A percentile compares a stretch with the other conserved stretches of the same genome.
Conservation (phyloP, 2,113 vertebrate species). For the Sterna hirundo region DNA sequence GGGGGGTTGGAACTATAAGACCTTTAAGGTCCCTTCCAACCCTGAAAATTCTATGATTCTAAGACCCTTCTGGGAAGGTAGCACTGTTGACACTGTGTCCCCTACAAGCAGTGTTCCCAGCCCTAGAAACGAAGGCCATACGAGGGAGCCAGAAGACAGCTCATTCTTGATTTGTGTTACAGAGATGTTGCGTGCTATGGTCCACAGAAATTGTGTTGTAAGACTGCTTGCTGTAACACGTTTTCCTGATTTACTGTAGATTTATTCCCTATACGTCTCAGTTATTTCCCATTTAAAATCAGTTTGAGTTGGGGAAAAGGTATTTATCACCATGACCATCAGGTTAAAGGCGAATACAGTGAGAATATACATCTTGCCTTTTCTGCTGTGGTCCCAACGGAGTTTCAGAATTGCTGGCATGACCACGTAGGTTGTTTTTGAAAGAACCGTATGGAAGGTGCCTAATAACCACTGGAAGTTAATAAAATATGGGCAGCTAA, state of each 20-base stretch:
- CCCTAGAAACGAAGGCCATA: rapidly evolving
- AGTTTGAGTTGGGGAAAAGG: neutral
- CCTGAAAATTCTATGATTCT: too few species aligned
- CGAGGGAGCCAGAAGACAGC: neutral
- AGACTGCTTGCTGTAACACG: neutral
- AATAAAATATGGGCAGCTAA: neutral
- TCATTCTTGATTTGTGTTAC: neutral
- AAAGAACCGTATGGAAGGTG: neutral
- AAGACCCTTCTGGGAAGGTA: neutral
- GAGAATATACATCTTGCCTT: neutral
- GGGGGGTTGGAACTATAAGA: too few species aligned
- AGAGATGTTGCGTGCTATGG: neutral
- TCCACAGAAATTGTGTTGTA: neutral
- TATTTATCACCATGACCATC: neutral
- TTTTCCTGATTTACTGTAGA: neutral
- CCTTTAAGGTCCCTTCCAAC: too few species aligned
- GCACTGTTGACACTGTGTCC: neutral
- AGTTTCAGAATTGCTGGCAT: neutral
- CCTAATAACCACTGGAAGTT: neutral
- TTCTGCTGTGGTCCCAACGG: neutral
- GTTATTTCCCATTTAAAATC: neutral
- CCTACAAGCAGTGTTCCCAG: neutral
- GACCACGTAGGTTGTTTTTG: neutral
- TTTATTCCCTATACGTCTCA: neutral
- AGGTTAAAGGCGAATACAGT: neutral